phyloP scores from a whole-genome alignment of 2,888 invertebrate genomes.

The Helicoverpa assulta region DNA sequence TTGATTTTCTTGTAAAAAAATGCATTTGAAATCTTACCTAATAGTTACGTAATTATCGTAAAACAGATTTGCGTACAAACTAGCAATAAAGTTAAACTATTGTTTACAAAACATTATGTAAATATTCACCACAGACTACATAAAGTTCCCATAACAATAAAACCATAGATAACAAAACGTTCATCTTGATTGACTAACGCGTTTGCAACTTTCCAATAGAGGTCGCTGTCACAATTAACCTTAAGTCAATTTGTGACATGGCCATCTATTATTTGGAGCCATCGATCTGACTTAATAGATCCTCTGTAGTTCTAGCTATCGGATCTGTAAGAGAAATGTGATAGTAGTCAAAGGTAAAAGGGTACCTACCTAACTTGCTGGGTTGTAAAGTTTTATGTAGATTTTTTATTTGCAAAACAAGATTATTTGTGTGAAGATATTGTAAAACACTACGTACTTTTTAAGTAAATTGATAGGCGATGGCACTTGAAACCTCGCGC shows the following conservation, averaged over 20 bases:
- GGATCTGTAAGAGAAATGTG: constrained; percentile 17
- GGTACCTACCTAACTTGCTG: constrained; percentile 2
- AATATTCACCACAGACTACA: neutral
- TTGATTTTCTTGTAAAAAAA: too few relatives aligned
- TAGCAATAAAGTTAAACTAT: neutral
- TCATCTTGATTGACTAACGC: constrained; percentile 68
- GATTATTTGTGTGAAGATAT: too few relatives aligned
- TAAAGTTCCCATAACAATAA: constrained; percentile 29
- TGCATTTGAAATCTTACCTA: too few relatives aligned
- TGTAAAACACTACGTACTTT: too few relatives aligned
- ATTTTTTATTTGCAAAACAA: neutral
- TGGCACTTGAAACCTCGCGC: too few relatives aligned
- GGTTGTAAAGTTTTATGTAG: neutral
- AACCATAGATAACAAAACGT: constrained; percentile 39
- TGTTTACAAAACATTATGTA: neutral
- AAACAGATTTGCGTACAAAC: too few relatives aligned
- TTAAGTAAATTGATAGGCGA: too few relatives aligned
- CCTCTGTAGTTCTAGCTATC: constrained; percentile 23
- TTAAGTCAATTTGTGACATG: constrained; percentile 69
- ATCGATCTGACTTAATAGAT: constrained; percentile 56
- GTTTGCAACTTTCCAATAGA: constrained; percentile 66
- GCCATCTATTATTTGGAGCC: constrained; percentile 62
- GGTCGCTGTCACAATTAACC: constrained; percentile 66
- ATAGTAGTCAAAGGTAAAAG: constrained; percentile 4
- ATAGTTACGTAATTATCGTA: too few relatives aligned